Base-by-base conservation (phyloP, 2,888 invertebrate genomes). In the Campaea margaritaria region DNA sequence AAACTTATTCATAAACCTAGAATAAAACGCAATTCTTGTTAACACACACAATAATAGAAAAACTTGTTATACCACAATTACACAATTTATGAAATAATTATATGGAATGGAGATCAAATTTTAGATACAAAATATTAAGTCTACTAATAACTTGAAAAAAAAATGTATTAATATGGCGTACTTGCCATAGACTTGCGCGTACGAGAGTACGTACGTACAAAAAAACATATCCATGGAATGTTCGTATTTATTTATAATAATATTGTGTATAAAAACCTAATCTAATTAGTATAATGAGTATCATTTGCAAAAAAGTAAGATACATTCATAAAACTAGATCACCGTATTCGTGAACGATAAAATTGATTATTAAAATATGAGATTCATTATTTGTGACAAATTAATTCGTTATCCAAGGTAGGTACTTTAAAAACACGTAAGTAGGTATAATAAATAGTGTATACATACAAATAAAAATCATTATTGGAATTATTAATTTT, bases 211-310 rank as follows among this genome's bases (percentile, higher is more conserved):
- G 21, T 11, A n/a, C n/a, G 10, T 3, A 36, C 7, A 42, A 16
- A 42, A 12, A 16, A 42, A 16, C 16, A 16, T 10, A 10, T 42
- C 15, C 36, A 36, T 36, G 39, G 39, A 39, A 14, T 14, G 14
- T 14, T 14, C 31, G 31, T 31, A 31, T 31, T 31, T 31, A 12
- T 12, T n/a, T n/a, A 10, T 36, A 31, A 3, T 10, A 7, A 31
- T 10, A 27, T 31, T 3, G 10, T 31, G 31, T 31, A 31, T 31
- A 31, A 7, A 7, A 50, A 28, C 44, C 16, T 44, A 52, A 52
- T 52, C 36, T 11, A 36, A 36, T 36, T 38, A 45, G 44, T 52
- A 44, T 11, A 36, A 36, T 36, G 44, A 45, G 44, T 52, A 44
- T 45, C 44, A 44, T 45, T 36, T n/a, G 36, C n/a, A 36, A 10